These are phyloP conservation scores for Cariama cristata DNA, from an alignment of 2,113 vertebrate species.

Conservation along the genomic window DNA sequence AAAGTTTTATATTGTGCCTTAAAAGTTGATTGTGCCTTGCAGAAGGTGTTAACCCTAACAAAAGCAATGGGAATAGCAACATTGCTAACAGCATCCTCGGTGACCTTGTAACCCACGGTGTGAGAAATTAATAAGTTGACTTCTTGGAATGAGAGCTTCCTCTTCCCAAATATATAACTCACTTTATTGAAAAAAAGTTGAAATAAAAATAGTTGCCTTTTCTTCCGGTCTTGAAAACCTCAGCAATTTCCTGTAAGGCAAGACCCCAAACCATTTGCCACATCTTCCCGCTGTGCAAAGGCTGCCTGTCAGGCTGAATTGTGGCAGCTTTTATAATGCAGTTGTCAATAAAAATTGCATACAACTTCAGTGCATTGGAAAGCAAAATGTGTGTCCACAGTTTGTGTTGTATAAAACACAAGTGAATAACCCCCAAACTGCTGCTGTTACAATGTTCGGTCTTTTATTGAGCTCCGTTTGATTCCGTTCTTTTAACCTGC, in stretches of 20 bases:
- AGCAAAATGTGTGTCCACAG: neutral
- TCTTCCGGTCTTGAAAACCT: neutral
- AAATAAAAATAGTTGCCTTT: neutral
- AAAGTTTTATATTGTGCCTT: conserved; percentile 44
- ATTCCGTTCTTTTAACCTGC: neutral
- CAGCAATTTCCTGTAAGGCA: neutral
- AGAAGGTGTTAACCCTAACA: neutral
- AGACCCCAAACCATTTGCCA: neutral
- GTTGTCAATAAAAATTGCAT: neutral
- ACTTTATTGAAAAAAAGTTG: neutral
- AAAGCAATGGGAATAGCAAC: neutral
- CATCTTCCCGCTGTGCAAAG: neutral
- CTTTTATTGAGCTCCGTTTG: neutral
- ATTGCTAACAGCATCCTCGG: neutral
- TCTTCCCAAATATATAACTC: neutral
- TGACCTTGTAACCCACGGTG: neutral
- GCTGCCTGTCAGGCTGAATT: neutral
- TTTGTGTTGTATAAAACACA: neutral
- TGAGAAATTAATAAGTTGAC: neutral
- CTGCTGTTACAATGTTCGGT: neutral
- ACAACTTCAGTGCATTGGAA: neutral
- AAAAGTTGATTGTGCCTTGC: conserved; percentile 49
- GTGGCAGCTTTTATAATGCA: neutral
- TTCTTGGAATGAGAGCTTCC: neutral
- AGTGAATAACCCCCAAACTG: neutral